Evolutionary conservation across 1,140 invertebrate species (phyloP).

Genomic region (Aphidius gifuensis): DNA sequence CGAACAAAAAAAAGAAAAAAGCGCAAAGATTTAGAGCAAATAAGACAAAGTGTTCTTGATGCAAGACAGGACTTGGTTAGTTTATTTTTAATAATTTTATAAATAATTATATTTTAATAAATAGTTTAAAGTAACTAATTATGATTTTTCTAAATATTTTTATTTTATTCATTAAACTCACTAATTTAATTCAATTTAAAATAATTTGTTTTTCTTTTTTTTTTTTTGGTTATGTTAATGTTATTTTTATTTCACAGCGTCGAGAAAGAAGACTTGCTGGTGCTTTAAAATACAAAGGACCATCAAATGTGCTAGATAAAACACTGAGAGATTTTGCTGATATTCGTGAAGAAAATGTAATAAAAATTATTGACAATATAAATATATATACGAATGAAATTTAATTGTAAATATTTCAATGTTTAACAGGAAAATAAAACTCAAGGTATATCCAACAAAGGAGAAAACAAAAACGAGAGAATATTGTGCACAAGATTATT

Average conservation of each 20-base stretch:
- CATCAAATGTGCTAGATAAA: slow-evolving; percentile 5
- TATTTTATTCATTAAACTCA: too few species aligned
- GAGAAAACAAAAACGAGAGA: slow-evolving; percentile 17
- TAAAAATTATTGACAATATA: not conserved
- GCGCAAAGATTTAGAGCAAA: slow-evolving; percentile 36
- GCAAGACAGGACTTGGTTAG: slow-evolving; percentile 35
- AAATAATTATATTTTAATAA: slow-evolving; percentile 4
- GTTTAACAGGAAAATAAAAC: slow-evolving; percentile 25
- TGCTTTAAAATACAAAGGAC: not conserved
- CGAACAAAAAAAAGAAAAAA: slow-evolving; percentile 32
- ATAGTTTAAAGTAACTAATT: not conserved
- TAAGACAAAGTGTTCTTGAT: slow-evolving; percentile 35
- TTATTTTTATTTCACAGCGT: not conserved
- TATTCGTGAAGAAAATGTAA: slow-evolving; percentile 4
- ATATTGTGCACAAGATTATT: slow-evolving; percentile 26
- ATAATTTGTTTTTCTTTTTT: too few species aligned
- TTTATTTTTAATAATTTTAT: slow-evolving; percentile 15
- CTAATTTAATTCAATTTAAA: too few species aligned
- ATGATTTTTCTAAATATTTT: too few species aligned
- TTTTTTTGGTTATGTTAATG: too few species aligned
- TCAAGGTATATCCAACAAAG: slow-evolving; percentile 5
- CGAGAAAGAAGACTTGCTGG: not conserved
- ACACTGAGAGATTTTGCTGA: slow-evolving; percentile 10
- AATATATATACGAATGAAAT: not conserved
- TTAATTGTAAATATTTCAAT: not conserved